phyloP scores from a whole-genome alignment of 2,113 vertebrate species.

The Ammodytes marinus region DNA sequence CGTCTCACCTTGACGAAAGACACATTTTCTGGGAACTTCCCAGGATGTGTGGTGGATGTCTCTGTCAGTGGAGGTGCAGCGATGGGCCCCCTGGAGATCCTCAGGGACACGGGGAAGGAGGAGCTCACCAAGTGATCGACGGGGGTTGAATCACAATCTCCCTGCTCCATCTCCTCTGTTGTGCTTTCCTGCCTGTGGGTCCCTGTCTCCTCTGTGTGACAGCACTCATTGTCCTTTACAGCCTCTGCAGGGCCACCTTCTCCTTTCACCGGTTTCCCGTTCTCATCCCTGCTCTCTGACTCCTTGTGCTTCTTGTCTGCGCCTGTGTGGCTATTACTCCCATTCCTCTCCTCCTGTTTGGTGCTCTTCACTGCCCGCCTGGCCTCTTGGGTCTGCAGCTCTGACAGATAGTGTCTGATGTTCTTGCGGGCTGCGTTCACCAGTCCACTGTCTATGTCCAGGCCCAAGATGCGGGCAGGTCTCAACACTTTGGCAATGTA shows the following conservation, averaged over 20 bases:
- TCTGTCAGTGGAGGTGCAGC: slow-evolving; percentile 88
- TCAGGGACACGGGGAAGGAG: slow-evolving; percentile 89
- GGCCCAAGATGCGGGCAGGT: slow-evolving; percentile 88
- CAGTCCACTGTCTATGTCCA: slow-evolving; percentile 90
- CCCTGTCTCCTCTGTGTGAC: slow-evolving; percentile 46
- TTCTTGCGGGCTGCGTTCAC: slow-evolving; percentile 92
- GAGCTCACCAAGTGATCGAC: slow-evolving; percentile 59
- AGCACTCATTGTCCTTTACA: slow-evolving; percentile 48
- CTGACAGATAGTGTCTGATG: slow-evolving; percentile 92
- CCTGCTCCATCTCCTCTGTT: slow-evolving; percentile 50
- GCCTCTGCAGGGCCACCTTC: slow-evolving; percentile 70
- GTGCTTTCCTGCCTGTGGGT: slow-evolving; percentile 42
- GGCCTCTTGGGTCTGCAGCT: slow-evolving; percentile 83
- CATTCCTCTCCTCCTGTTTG: slow-evolving; percentile 50
- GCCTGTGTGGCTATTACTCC: slow-evolving; percentile 28
- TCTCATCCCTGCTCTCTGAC: slow-evolving; percentile 41
- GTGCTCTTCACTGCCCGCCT: slow-evolving; percentile 54
- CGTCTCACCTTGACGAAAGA: slow-evolving; percentile 91
- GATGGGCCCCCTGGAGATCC: slow-evolving; percentile 91
- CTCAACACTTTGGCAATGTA: slow-evolving; percentile 89
- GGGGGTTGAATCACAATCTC: slow-evolving; percentile 24
- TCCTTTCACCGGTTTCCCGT: slow-evolving; percentile 52
- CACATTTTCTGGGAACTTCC: slow-evolving; percentile 91
- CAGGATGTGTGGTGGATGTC: slow-evolving; percentile 63
- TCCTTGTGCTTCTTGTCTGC: slow-evolving; percentile 54